Base-by-base conservation (phyloP, 2,888 invertebrate genomes). In the Campoletis raptor region DNA sequence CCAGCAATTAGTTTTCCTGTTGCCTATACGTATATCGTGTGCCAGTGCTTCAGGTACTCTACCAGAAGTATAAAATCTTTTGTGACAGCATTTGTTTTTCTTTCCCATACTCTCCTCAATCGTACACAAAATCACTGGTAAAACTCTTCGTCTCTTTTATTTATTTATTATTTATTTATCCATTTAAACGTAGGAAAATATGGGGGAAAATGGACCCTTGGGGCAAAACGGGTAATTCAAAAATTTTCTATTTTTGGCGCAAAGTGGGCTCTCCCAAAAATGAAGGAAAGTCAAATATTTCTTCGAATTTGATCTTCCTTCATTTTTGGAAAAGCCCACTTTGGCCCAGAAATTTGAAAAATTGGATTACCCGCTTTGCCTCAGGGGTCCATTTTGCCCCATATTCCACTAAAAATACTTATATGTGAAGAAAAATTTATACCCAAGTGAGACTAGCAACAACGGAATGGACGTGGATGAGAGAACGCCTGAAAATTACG, bases 1-100 rank as follows among this genome's bases (percentile, higher is more conserved):
- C 77, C 85, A 88, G 89, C 89, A 89, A 89, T 89, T 89, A 89
- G 89, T 87, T 89, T 88, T 86, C 83, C 80, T 85, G 76, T 83
- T 81, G 79, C 85, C 85, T 76, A 81, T 48, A 61, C 57, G 79
- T n/a, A n/a, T 77, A 83, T 52, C 72, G 30, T 74, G 73, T 48
- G 61, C 61, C 61, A 12, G 15, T 61, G 69, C 36, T 64, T 82
- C 72, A 69, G 42, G 74, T 73, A 67, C 12, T 52, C 36, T 72
- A 77, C 81, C 80, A 83, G 83, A 86, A 81, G 84, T 82, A 87
- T 81, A 64, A 74, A 86, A 85, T 86, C 72, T 87, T 83, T 86
- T 73, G 85, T 83, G 86, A 84, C 82, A 79, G 85, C 57, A 66
- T 76, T 52, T 77, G 37, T 77, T 81, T 77, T 80, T 73, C 15